phyloP scores from a whole-genome alignment of 92 coral and sea anemone species.

The Anthopleura xanthogrammica region DNA sequence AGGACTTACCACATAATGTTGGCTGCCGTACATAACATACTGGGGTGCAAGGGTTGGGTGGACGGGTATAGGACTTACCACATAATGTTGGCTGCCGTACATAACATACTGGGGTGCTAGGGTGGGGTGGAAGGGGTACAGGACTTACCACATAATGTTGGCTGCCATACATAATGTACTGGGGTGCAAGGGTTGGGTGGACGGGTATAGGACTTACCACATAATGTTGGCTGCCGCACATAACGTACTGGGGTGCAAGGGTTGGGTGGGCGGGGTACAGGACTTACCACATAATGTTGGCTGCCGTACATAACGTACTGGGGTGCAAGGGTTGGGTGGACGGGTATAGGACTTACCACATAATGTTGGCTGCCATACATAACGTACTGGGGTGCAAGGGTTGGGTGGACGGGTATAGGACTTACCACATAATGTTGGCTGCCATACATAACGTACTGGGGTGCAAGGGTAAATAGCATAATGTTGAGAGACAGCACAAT shows the following conservation, averaged over 20 bases:
- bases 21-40: constrained; percentile 76
- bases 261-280: not conserved
- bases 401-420: not conserved
- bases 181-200: constrained; percentile 69
- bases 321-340: constrained; percentile 64
- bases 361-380: constrained; percentile 90
- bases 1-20: constrained; percentile 21
- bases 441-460: constrained; percentile 96
- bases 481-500: constrained; percentile 86
- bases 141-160: constrained; percentile 39
- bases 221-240: constrained; percentile 86
- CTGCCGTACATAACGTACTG: constrained; percentile 96
- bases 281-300: constrained; percentile 43
- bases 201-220: no score
- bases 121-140: not conserved
- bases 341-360: no score
- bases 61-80: no score
- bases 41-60: not conserved
- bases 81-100: constrained; percentile 79
- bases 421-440: constrained; percentile 77
- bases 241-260: constrained; percentile 3
- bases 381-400: constrained; percentile 90
- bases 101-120: constrained; percentile 12
- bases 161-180: constrained; percentile 93
- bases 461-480: constrained; percentile 87